Conservation (phyloP, 2,888 invertebrate species). For the Hyalella azteca region DNA sequence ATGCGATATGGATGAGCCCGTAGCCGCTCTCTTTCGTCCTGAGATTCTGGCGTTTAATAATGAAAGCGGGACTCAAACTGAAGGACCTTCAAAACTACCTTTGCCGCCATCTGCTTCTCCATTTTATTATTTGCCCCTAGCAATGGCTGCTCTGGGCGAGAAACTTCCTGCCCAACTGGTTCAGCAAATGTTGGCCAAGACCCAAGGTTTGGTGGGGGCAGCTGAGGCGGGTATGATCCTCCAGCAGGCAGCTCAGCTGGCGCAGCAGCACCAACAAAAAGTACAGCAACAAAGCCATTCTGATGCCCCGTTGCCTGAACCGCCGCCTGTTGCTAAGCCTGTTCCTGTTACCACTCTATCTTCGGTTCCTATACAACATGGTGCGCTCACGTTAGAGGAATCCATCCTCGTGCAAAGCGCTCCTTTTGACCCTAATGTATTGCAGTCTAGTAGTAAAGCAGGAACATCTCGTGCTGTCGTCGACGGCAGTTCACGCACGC, state of each 20-base stretch:
- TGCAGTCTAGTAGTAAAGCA: too few relatives aligned
- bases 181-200: conserved; percentile 58
- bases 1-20: conserved; percentile 56
- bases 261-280: conserved; percentile 56
- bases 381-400: background rate
- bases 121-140: conserved; percentile 57
- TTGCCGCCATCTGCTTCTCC: conserved; percentile 57
- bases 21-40: conserved; percentile 35
- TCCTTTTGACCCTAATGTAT: background rate
- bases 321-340: conserved; percentile 52
- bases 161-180: conserved; percentile 58
- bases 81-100: conserved; percentile 56
- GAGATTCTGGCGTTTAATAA: conserved; percentile 41
- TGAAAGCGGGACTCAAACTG: conserved; percentile 57
- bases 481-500: too few relatives aligned
- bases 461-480: too few relatives aligned
- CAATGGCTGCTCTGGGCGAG: conserved; percentile 58
- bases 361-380: background rate
- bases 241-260: conserved; percentile 56
- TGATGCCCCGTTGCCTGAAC: conserved; percentile 26
- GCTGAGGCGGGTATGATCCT: conserved; percentile 57
- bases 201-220: conserved; percentile 56
- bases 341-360: background rate
- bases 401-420: conserved; percentile 8
- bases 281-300: conserved; percentile 47